phyloP scores from a whole-genome alignment of 2,113 vertebrate species.

The Sorex fumeus region DNA sequence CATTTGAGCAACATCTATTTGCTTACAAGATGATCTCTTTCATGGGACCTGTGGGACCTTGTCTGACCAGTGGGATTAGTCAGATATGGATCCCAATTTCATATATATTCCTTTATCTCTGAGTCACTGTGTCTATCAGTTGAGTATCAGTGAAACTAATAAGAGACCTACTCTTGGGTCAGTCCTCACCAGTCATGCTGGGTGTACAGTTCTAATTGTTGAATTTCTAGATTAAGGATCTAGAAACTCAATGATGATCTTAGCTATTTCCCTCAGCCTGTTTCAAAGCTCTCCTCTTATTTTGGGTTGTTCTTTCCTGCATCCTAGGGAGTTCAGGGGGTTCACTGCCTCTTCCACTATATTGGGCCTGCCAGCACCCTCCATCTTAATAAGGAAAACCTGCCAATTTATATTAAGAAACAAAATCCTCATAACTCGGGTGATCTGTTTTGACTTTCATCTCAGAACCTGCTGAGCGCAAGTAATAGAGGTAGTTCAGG shows the following conservation, averaged over 20 bases:
- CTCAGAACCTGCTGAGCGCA: background rate
- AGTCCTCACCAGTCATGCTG: background rate
- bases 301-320: background rate
- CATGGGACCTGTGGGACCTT: background rate
- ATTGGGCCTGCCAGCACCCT: background rate
- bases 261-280: background rate
- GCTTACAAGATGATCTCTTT: background rate
- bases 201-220: background rate
- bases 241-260: too few species aligned
- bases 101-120: background rate
- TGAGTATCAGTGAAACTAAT: background rate
- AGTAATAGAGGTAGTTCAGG: background rate
- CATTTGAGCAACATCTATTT: background rate
- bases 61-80: background rate
- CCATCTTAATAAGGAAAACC: background rate
- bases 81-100: background rate
- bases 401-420: background rate
- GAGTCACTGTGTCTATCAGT: background rate
- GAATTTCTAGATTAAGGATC: background rate
- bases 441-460: conserved; percentile 9
- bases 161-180: background rate
- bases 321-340: background rate
- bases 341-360: background rate
- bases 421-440: background rate
- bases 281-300: background rate